phyloP scores from a whole-genome alignment of 64 coral and sea anemone genomes.

The Pachyseris speciosa region DNA sequence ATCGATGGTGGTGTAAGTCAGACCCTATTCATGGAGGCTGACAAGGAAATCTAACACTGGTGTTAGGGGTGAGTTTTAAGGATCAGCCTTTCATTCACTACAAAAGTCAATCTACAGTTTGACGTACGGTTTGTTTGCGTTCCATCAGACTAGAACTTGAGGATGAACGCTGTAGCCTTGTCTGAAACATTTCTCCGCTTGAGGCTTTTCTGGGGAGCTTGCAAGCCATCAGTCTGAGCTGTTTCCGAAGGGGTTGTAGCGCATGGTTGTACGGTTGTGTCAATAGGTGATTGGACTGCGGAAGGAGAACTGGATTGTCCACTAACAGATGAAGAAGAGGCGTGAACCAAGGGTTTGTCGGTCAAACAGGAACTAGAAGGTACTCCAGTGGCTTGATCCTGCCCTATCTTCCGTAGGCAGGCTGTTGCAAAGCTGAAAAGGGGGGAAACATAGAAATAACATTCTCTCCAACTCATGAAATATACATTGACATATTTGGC shows the following conservation, averaged over 20 bases:
- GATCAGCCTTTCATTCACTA: slow-evolving; percentile 42
- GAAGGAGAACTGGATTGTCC: too few relatives aligned
- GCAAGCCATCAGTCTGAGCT: slow-evolving; percentile 15
- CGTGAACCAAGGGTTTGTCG: slow-evolving; percentile 13
- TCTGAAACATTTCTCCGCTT: slow-evolving; percentile 46
- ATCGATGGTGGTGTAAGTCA: slow-evolving; percentile 44
- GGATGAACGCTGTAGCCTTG: slow-evolving; percentile 41
- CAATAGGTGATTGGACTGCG: too few relatives aligned
- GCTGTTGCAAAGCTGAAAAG: slow-evolving; percentile 6
- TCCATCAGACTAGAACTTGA: slow-evolving; percentile 48
- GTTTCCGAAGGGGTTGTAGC: too few relatives aligned
- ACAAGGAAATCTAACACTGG: slow-evolving; percentile 22
- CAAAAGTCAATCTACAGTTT: slow-evolving; percentile 55
- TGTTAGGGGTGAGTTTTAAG: slow-evolving; percentile 8
- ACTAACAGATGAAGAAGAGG: neutral
- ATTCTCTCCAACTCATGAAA: slow-evolving; percentile 1
- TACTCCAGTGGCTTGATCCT: slow-evolving; percentile 23
- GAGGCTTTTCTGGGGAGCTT: slow-evolving; percentile 56
- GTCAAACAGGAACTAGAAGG: slow-evolving; percentile 6
- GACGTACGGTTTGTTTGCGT: slow-evolving; percentile 54
- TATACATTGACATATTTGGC: slow-evolving; percentile 29
- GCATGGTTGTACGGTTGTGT: too few relatives aligned
- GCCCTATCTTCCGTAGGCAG: slow-evolving; percentile 15
- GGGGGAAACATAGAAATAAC: slow-evolving; percentile 23
- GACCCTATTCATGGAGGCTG: slow-evolving; percentile 39